Base-by-base conservation (phyloP, 2,888 invertebrate species). In the Muscina levida region DNA sequence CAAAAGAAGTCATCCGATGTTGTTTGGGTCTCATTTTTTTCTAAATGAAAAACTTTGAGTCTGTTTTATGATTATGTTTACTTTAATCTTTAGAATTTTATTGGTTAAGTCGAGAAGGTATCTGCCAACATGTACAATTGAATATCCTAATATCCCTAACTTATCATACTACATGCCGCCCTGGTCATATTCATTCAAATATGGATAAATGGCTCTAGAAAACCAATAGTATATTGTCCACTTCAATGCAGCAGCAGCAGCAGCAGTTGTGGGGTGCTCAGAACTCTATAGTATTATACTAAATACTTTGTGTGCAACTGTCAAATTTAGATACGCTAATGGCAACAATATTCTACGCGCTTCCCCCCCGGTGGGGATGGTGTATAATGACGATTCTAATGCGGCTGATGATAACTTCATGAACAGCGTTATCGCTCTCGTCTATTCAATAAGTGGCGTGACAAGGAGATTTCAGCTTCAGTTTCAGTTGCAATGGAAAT, bases 361-460 rank as follows among this genome's bases (percentile, higher is more conserved):
- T 26, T 6, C n/a, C 15, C 31, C 11, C 31, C 57, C n/a, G 4
- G 2, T 0, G 17, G n/a, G 1, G 24, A 39, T 39, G 59, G 59
- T 15, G 31, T 15, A 57, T 31, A 31, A 31, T 57, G 8, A 31
- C 15, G 57, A 31, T 24, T 11, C 11, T 56, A 57, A 57, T 56
- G 59, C 57, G 57, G 51, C 48, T 72, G 65, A 78, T 72, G 53
- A 73, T 78, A 70, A 78, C 68, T 78, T 70, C 46, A 78, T 70
- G 65, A 73, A 17, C 42, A 39, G 59, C 44, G 62, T 48, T 46
- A 72, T 67, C 42, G 39, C 46, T 72, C 53, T 68, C 31, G 31
- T 71, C 59, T n/a, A 8, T 42, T 72, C 53, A 62, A 48, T 65
- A 51, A 59, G 17, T 59, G 42, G 72, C 68, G 68, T 77, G 77